A percentile compares a stretch with the other conserved stretches of the same genome.
phyloP scores from a whole-genome alignment of 2,888 invertebrate species.

The Melanchra persicariae region DNA sequence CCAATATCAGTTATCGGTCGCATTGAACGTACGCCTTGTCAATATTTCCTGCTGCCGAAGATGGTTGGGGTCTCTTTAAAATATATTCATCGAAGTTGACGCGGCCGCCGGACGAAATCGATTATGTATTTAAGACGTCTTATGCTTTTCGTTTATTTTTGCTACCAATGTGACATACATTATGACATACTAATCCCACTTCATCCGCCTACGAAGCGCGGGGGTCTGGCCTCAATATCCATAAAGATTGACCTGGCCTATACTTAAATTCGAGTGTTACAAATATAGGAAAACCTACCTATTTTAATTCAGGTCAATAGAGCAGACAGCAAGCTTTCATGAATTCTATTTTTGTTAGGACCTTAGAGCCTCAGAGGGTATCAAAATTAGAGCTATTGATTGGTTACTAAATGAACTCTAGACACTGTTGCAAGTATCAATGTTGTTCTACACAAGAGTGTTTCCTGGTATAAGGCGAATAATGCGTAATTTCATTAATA shows the following conservation, averaged over 20 bases:
- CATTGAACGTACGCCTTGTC: not conserved
- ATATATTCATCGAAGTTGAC: not conserved
- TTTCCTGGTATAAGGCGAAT: conserved; percentile 43
- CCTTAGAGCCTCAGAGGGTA: not conserved
- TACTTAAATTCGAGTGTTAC: not conserved
- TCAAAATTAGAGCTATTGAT: conserved; percentile 2
- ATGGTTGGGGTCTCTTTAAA: not conserved
- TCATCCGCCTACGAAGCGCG: not conserved
- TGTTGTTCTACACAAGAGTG: conserved; percentile 1
- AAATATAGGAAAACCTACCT: not conserved
- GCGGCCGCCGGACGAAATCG: too few species aligned
- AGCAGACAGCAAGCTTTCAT: not conserved
- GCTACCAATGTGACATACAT: not conserved
- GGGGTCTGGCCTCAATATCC: not conserved
- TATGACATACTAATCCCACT: not conserved
- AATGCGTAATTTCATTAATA: conserved; percentile 41
- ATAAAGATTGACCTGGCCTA: not conserved
- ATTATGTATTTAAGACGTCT: not conserved
- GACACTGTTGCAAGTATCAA: not conserved
- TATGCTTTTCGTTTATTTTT: not conserved
- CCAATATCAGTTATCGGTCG: not conserved
- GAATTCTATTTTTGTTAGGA: conserved; percentile 21
- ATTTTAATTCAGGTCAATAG: conserved; percentile 21
- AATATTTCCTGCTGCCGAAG: not conserved
- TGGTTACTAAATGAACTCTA: not conserved